A percentile compares a stretch with the other conserved stretches of the same genome.
phyloP scores from a whole-genome alignment of 1,140 invertebrate species.

The Stegodyphus mimosarum region DNA sequence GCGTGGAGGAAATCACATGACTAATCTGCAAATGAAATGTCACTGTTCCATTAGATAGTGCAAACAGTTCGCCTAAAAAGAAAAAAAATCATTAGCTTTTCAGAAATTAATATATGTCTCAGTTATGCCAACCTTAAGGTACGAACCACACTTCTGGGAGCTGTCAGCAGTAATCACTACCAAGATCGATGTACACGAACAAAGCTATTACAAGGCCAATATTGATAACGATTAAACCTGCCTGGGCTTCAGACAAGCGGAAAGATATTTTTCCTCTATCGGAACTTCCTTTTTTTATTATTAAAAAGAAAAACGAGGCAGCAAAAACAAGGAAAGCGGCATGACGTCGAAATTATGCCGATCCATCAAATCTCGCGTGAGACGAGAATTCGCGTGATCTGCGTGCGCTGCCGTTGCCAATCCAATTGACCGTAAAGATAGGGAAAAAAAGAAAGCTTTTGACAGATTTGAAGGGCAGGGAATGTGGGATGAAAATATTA shows the following conservation, averaged over 20 bases:
- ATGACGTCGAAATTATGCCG: conserved; percentile 44
- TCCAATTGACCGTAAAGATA: conserved; percentile 49
- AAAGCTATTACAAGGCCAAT: conserved; percentile 45
- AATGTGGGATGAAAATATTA: not conserved
- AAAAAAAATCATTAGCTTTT: too few species aligned
- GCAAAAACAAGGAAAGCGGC: not conserved
- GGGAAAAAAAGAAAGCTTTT: conserved; percentile 14
- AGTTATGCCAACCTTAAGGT: not conserved
- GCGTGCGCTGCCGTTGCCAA: conserved; percentile 45
- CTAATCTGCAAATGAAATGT: too few species aligned
- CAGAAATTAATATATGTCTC: too few species aligned
- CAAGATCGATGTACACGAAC: conserved; percentile 25
- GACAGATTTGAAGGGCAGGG: conserved; percentile 11
- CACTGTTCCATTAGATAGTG: too few species aligned
- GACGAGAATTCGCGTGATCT: conserved; percentile 49
- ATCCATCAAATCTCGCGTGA: conserved; percentile 55
- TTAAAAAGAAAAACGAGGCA: conserved; percentile 11
- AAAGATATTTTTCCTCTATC: conserved; percentile 26
- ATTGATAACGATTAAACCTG: conserved; percentile 48
- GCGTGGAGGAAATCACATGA: too few species aligned
- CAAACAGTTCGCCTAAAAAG: too few species aligned
- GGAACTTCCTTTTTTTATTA: conserved; percentile 19
- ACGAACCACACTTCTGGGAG: conserved; percentile 6
- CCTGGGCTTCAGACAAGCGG: not conserved
- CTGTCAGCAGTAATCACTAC: conserved; percentile 31